phyloP scores from a whole-genome alignment of 2,113 vertebrate species.

The Regulus satrapa region DNA sequence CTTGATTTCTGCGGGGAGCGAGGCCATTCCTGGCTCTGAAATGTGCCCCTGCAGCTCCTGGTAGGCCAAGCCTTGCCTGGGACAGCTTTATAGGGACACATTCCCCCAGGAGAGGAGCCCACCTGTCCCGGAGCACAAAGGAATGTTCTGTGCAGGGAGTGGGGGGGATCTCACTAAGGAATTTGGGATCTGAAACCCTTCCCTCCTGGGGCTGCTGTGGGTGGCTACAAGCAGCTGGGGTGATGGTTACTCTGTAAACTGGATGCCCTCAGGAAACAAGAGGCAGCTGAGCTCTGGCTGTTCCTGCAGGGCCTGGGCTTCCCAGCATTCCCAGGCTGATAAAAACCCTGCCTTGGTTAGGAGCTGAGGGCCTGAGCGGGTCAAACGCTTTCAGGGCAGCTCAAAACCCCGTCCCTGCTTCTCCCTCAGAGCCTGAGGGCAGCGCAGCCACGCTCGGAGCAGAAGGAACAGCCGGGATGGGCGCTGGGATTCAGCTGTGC shows the following conservation, averaged over 20 bases:
- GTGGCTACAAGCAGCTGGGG: background rate
- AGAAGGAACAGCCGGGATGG: background rate
- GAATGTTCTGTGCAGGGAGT: background rate
- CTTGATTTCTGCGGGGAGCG: background rate
- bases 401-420: background rate
- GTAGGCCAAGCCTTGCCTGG: background rate
- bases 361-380: background rate
- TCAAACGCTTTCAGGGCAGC: background rate
- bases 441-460: accelerated
- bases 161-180: accelerated
- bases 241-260: background rate
- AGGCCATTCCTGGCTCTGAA: background rate
- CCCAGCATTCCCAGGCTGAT: background rate
- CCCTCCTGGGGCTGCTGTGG: background rate
- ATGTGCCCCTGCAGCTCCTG: background rate
- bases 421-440: background rate
- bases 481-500: background rate
- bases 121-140: background rate
- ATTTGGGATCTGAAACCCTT: background rate
- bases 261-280: background rate
- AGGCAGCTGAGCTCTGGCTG: accelerated
- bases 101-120: background rate
- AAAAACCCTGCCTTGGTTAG: background rate
- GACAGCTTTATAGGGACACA: background rate
- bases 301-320: background rate